Evolutionary conservation across 2,113 vertebrate species (phyloP), one percentile per base, ranked within the genome.

Genomic region (Muntiacus muntjak): DNA sequence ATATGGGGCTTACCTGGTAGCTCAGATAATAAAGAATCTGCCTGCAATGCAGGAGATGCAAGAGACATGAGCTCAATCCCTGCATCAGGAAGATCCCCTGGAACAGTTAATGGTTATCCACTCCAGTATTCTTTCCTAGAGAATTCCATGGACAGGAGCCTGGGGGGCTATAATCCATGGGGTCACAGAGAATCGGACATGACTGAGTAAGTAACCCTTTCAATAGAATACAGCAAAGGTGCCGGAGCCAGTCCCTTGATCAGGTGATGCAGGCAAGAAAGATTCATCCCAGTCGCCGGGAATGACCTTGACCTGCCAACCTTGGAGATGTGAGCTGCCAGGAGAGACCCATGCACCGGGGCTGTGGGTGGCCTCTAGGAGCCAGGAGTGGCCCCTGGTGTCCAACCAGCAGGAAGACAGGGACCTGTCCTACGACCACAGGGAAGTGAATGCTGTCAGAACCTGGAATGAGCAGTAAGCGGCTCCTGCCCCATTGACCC

Each of bases 241-340:
- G 11, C 21, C 0, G 1, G 16, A 15, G 76, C 45, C 87, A 17
- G 28, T 45, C 17, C 84, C 26, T 4, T 19, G 5, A 7, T 30
- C 1, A 23, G 33, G 21, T 47, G 3, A 1, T 33, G n/a, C 0
- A 33, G 40, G 33, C 14, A 21, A 23, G 6, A 11, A 52, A 13
- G 62, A 43, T 4, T 1, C 9, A 2, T 19, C n/a, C 4, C 3
- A 33, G 62, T 54, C 13, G 8, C 33, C 1, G 0, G 19, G 60
- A 82, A 58, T 3, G 12, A 52, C n/a, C 1, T 26, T 45, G 45
- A 62, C n/a, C 26, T 4, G 7, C 28, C 5, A 10, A 40, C 15
- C 28, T 26, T 12, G 30, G 6, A 26, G 57, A 19, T 4, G 0
- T 9, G 15, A 25, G 10, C 28, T 8, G 11, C 78, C 2, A 0